Conservation (phyloP, 2,797 vertebrate species). For the Heterohyrax brucei region DNA sequence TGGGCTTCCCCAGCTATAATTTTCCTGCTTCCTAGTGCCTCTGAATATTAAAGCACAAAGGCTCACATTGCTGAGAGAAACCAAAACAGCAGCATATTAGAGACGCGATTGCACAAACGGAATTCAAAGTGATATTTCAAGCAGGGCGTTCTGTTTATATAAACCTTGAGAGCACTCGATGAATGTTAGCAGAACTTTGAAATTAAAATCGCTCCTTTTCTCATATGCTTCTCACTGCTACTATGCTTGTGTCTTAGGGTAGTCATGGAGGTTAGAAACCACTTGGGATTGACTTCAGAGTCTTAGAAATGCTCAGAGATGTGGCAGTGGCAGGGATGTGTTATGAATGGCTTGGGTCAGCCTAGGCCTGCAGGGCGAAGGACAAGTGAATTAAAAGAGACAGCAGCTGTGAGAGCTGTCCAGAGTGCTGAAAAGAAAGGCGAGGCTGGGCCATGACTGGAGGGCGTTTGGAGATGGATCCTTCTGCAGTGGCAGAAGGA, state of each 20-base stretch:
- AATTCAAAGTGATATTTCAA: conserved; percentile 84
- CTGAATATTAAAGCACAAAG: conserved; percentile 87
- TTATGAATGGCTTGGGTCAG: conserved; percentile 40
- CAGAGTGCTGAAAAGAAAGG: conserved; percentile 63
- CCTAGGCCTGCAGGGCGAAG: conserved; percentile 74
- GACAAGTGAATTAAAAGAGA: neutral
- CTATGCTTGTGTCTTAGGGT: conserved; percentile 79
- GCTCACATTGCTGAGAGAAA: conserved; percentile 81
- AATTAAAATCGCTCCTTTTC: conserved; percentile 87
- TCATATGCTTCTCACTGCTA: conserved; percentile 77
- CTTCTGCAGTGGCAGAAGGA: conserved; percentile 1
- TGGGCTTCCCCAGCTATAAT: conserved; percentile 74
- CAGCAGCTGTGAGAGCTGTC: neutral
- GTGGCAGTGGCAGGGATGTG: conserved; percentile 53
- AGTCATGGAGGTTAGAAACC: conserved; percentile 81
- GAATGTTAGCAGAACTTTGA: conserved; percentile 89
- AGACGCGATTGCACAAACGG: conserved; percentile 72
- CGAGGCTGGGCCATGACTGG: fast-evolving
- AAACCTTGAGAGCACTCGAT: conserved; percentile 86
- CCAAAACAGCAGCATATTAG: conserved; percentile 80
- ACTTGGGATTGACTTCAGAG: conserved; percentile 79
- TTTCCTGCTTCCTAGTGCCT: conserved; percentile 81
- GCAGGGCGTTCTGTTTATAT: conserved; percentile 80
- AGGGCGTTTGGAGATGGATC: neutral
- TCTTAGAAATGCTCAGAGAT: conserved; percentile 81